phyloP scores from a whole-genome alignment of 1,140 invertebrate genomes.

The Ganaspis sp. region DNA sequence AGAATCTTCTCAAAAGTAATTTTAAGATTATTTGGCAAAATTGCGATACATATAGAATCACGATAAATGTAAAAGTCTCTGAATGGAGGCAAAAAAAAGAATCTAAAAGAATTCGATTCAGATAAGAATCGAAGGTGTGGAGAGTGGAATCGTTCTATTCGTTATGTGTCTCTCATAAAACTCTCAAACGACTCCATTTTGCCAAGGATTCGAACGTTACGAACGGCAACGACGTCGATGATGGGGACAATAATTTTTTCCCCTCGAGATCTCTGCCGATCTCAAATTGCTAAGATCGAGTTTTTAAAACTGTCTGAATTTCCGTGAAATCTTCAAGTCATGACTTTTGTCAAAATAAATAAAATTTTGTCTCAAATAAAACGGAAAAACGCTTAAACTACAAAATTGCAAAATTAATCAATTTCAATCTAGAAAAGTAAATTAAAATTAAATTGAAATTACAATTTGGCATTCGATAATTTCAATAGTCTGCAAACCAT shows the following conservation, averaged over 20 bases:
- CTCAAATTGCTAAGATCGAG: not conserved
- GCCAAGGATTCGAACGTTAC: conserved; percentile 15
- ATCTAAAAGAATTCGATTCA: conserved; percentile 27
- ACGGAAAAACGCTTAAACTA: no score
- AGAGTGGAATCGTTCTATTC: conserved; percentile 35
- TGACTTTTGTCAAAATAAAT: not conserved
- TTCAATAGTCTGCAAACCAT: no score
- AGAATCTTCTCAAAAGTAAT: conserved; percentile 1
- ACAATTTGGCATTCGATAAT: no score
- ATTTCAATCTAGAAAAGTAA: no score
- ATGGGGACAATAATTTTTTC: conserved; percentile 19
- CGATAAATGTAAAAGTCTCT: conserved; percentile 14
- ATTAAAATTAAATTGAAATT: no score
- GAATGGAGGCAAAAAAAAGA: not conserved
- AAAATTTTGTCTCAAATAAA: not conserved
- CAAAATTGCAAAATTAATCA: no score
- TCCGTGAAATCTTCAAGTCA: not conserved
- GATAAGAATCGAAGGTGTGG: conserved; percentile 36
- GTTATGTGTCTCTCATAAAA: conserved; percentile 38
- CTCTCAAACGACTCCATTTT: conserved; percentile 38
- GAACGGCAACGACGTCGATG: conserved; percentile 17
- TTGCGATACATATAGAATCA: conserved; percentile 13
- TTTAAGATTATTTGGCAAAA: not conserved
- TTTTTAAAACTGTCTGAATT: conserved; percentile 31
- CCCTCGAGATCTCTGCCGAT: not conserved